A percentile compares a stretch with the other conserved stretches of the same genome.
These are phyloP conservation scores for Drosophila burlai DNA, from an alignment of 1,140 invertebrate species.

Conservation along the genomic window DNA sequence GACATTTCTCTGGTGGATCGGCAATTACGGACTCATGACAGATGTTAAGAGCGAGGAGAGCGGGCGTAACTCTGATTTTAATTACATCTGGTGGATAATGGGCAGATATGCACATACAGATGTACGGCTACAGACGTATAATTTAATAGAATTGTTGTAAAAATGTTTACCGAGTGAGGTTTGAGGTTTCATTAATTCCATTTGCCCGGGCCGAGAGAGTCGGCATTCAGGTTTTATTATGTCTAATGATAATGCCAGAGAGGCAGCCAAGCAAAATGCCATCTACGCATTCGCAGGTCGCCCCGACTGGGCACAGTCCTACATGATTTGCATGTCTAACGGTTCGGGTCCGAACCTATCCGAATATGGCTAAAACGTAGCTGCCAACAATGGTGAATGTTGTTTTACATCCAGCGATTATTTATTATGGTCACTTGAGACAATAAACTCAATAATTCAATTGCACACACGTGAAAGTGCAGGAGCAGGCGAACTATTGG, in stretches of 20 bases:
- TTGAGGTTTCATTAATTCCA: constrained; percentile 46
- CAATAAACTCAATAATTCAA: constrained; percentile 73
- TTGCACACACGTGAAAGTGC: constrained; percentile 70
- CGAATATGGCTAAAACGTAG: constrained; percentile 38
- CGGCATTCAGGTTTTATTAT: constrained; percentile 31
- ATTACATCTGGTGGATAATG: constrained; percentile 47
- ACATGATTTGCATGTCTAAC: constrained; percentile 66
- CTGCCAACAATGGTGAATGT: constrained; percentile 73
- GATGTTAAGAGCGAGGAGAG: constrained; percentile 9
- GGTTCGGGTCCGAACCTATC: constrained; percentile 2
- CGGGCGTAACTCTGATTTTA: constrained; percentile 45
- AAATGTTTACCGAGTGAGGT: constrained; percentile 58
- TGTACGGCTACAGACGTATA: constrained; percentile 39
- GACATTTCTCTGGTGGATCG: constrained; percentile 49
- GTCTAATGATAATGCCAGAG: constrained; percentile 37
- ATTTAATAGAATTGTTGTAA: constrained; percentile 62
- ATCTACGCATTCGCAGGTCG: constrained; percentile 44
- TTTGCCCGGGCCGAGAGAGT: constrained; percentile 14
- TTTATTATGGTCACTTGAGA: constrained; percentile 75
- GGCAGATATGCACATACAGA: constrained; percentile 29
- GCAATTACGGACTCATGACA: constrained; percentile 59
- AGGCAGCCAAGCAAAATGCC: constrained; percentile 5
- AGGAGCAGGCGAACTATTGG: constrained; percentile 44
- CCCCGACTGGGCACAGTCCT: constrained; percentile 18
- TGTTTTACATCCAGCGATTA: constrained; percentile 62